Conservation (phyloP, 2,888 invertebrate species). For the Osmoderma eremita region DNA sequence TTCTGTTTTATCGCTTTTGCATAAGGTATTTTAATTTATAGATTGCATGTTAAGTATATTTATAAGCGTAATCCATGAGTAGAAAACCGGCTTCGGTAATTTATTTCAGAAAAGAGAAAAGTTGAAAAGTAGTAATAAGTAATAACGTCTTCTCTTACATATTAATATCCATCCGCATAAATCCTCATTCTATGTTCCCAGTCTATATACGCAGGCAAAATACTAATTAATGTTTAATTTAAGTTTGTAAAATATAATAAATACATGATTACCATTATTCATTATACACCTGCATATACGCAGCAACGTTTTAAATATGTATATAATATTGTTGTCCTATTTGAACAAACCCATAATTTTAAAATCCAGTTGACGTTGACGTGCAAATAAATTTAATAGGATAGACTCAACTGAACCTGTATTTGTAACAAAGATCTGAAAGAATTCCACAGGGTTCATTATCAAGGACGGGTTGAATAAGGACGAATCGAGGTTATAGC, state of each 20-base stretch:
- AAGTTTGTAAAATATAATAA: conserved; percentile 25
- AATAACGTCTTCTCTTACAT: conserved; percentile 8
- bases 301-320: no score
- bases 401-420: not conserved
- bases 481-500: conserved; percentile 18
- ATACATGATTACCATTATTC: conserved; percentile 3
- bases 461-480: conserved; percentile 23
- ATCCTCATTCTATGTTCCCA: conserved; percentile 4
- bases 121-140: conserved; percentile 4
- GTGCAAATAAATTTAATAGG: conserved; percentile 22
- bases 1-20: not conserved
- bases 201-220: not conserved
- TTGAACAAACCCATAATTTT: no score
- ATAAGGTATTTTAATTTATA: conserved; percentile 17
- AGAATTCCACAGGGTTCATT: conserved; percentile 13
- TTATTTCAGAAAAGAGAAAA: conserved; percentile 19
- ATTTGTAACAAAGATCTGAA: conserved; percentile 15
- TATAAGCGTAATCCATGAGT: not conserved
- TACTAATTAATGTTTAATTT: conserved; percentile 34
- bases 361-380: conserved; percentile 12
- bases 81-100: conserved; percentile 24
- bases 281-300: not conserved
- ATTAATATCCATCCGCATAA: conserved; percentile 21
- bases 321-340: no score
- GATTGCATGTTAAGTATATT: not conserved